phyloP scores from a whole-genome alignment of 2,888 invertebrate species.

The Nomada flava region DNA sequence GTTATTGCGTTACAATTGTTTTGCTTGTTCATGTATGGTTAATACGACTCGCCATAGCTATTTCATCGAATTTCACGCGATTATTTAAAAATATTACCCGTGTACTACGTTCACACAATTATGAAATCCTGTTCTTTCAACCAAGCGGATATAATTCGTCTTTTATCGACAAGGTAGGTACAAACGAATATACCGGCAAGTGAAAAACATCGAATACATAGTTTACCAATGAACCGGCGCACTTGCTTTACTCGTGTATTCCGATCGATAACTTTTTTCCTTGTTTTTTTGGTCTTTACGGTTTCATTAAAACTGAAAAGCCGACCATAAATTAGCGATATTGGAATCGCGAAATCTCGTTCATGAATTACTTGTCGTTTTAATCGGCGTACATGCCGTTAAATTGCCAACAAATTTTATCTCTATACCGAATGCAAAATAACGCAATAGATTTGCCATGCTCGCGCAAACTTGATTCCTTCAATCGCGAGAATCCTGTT shows the following conservation, averaged over 20 bases:
- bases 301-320: slow-evolving; percentile 27
- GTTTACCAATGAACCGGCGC: neutral
- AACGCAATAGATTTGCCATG: neutral
- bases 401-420: slow-evolving; percentile 36
- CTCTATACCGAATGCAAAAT: neutral
- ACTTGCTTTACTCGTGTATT: neutral
- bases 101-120: neutral
- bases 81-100: neutral
- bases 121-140: neutral
- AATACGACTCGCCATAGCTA: neutral
- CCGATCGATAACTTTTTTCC: neutral
- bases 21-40: neutral
- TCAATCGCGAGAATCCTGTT: neutral
- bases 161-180: neutral
- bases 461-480: neutral
- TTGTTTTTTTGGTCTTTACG: slow-evolving; percentile 12
- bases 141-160: slow-evolving; percentile 11
- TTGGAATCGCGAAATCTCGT: slow-evolving; percentile 45
- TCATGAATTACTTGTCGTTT: slow-evolving; percentile 58
- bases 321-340: slow-evolving; percentile 52
- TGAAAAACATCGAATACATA: slow-evolving; percentile 17
- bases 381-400: slow-evolving; percentile 34
- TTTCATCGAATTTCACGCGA: neutral
- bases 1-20: slow-evolving; percentile 10
- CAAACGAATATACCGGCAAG: slow-evolving; percentile 1